Evolutionary conservation across 2,797 vertebrate species (phyloP).

Genomic region (Gymnothorax javanicus): DNA sequence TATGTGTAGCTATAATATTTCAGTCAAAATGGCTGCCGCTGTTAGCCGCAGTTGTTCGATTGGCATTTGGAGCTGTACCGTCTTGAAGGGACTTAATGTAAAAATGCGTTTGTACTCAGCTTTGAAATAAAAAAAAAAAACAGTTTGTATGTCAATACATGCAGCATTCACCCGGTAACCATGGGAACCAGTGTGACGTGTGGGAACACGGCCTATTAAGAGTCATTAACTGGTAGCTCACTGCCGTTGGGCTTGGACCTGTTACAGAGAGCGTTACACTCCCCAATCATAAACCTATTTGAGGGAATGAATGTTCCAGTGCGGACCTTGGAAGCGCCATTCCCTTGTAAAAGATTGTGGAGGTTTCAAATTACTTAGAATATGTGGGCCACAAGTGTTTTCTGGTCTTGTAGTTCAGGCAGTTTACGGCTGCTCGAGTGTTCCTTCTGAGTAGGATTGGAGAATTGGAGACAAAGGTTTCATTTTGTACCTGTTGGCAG

Average conservation of each 20-base stretch:
- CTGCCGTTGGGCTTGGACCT: constrained; percentile 67
- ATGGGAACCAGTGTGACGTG: neutral
- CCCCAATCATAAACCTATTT: constrained; percentile 22
- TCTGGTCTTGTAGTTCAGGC: neutral
- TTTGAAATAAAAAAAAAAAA: neutral
- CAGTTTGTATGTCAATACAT: neutral
- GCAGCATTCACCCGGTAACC: neutral
- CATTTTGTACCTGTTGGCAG: neutral
- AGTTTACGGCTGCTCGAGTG: neutral
- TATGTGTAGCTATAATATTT: no score
- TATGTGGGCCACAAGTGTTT: neutral
- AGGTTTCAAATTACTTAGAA: neutral
- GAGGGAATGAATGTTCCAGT: neutral
- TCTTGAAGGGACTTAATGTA: neutral
- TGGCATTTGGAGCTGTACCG: neutral
- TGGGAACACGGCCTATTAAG: constrained; percentile 40
- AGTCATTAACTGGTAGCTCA: constrained; percentile 59
- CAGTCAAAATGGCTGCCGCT: no score
- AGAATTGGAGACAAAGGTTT: neutral
- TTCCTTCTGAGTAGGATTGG: neutral
- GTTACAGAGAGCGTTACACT: constrained; percentile 68
- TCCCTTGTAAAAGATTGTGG: neutral
- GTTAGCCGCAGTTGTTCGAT: neutral
- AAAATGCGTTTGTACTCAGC: neutral
- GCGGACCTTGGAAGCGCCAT: neutral